Percentiles rank a stretch among this genome's conserved stretches.
These are phyloP conservation scores for Sinotaia quadrata DNA, from an alignment of 2,888 invertebrate species.

Conservation along the genomic window DNA sequence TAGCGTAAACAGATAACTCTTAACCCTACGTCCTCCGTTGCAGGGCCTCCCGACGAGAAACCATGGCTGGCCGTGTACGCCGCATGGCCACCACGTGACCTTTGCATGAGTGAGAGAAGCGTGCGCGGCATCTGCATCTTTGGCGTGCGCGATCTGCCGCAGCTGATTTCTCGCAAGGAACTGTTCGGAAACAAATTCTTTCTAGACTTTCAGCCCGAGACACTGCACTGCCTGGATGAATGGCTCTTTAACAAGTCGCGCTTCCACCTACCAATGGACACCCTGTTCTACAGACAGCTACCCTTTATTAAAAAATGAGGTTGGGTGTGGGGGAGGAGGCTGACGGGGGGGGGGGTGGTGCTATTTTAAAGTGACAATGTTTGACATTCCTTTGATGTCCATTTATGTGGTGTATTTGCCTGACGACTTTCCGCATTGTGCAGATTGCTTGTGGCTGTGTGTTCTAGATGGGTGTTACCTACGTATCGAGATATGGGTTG, in stretches of 20 bases:
- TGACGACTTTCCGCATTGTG: too few relatives aligned
- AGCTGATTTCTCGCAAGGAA: constrained; percentile 48
- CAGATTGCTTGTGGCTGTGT: too few relatives aligned
- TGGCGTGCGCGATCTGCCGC: constrained; percentile 52
- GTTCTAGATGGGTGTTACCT: too few relatives aligned
- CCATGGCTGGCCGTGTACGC: constrained; percentile 37
- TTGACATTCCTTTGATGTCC: too few relatives aligned
- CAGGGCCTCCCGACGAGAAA: constrained; percentile 34
- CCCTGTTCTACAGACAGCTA: constrained; percentile 27
- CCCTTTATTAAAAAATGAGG: constrained; percentile 28
- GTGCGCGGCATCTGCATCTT: constrained; percentile 62
- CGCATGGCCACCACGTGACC: constrained; percentile 31
- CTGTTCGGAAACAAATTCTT: constrained; percentile 66
- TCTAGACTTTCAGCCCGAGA: constrained; percentile 49
- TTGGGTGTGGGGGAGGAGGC: too few relatives aligned
- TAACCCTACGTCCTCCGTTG: too few relatives aligned
- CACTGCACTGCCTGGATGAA: constrained; percentile 61
- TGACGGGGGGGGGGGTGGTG: too few relatives aligned
- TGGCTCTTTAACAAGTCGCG: constrained; percentile 40
- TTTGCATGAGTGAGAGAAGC: constrained; percentile 42
- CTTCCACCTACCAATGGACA: constrained; percentile 20
- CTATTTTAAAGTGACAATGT: too few relatives aligned
- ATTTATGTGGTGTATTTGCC: too few relatives aligned
- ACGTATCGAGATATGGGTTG: too few relatives aligned
- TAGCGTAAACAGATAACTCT: too few relatives aligned